phyloP scores from a whole-genome alignment of 2,797 vertebrate genomes.

The Peromyscus melanophrys region DNA sequence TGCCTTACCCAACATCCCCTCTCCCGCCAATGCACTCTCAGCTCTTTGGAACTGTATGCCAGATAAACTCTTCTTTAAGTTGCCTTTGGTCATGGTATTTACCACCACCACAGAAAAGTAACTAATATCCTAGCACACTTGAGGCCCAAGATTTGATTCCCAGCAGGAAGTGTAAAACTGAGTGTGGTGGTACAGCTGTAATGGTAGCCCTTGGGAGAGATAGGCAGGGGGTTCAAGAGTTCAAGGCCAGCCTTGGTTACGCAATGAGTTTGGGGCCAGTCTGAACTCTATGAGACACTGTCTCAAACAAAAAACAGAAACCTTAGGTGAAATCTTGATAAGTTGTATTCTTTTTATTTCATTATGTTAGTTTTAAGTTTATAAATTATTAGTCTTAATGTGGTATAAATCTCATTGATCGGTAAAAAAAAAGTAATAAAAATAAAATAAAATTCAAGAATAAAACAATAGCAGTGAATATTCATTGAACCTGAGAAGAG shows the following conservation, averaged over 20 bases:
- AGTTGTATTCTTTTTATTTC: conserved; percentile 17
- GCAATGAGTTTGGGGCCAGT: not conserved
- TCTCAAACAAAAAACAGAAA: not conserved
- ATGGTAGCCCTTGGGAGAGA: not conserved
- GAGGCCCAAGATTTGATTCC: not conserved
- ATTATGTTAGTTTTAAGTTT: conserved; percentile 15
- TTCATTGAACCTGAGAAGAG: conserved; percentile 50
- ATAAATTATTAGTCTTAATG: not conserved
- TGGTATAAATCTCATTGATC: conserved; percentile 11
- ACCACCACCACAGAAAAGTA: not conserved
- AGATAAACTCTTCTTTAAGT: not conserved
- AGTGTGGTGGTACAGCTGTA: not conserved
- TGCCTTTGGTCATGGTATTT: not conserved
- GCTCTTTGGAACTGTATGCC: not conserved
- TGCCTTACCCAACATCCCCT: not conserved
- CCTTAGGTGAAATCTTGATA: not conserved
- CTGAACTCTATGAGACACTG: not conserved
- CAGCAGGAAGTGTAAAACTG: not conserved
- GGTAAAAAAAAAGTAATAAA: conserved; percentile 16
- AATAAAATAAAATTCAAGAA: not conserved
- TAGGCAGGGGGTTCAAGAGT: not conserved
- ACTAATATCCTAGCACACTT: not conserved
- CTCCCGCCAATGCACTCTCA: not conserved
- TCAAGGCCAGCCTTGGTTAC: not conserved
- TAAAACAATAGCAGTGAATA: not conserved